Base-by-base conservation (phyloP, 2,113 vertebrate species). In the Mus spicilegus region DNA sequence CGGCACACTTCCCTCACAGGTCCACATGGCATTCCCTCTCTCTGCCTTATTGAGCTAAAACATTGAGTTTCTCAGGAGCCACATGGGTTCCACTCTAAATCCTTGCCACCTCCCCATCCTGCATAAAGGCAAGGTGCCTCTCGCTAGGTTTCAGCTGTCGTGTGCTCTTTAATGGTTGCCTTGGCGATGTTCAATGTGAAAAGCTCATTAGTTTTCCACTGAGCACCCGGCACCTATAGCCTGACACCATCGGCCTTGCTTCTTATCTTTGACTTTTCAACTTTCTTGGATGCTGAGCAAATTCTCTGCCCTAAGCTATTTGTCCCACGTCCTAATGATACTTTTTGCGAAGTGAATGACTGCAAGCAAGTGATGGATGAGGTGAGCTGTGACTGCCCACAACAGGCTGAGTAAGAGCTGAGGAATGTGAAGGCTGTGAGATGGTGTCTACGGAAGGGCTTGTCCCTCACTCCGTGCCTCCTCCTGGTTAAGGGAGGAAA, bases 271-370 rank as follows among this genome's bases (percentile, higher is more conserved):
- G 56, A 72, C 91, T 42, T 51, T n/a, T 73, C 17, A 14, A 56
- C 67, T 75, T 73, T 39, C 2, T 20, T 22, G 93, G 78, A 78
- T 56, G 85, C 80, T 69, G 42, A 61, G 92, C 46, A 46, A 61
- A 51, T 88, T 95, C 73, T 91, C 92, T 95, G 80, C 88, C 76
- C 81, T 39, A 73, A 87, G 81, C 81, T 93, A 36, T 97, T 90
- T 97, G 87, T 97, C 81, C 96, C 96, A 94, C 42, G 61, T 61
- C 77, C 90, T 63, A 77, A 70, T 89, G 94, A 92, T 89, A 46
- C 36, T 49, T 90, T 77, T 92, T 84, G 89, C 70, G 85, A 92
- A 75, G 87, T 95, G 67, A 63, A 54, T 0, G 63, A 93, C 86
- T 91, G 69, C 63, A 10, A 90, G 73, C 73, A 10, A 92, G 90